Conservation (phyloP, 92 coral and sea anemone genomes). For the Bergia puertoricense region DNA sequence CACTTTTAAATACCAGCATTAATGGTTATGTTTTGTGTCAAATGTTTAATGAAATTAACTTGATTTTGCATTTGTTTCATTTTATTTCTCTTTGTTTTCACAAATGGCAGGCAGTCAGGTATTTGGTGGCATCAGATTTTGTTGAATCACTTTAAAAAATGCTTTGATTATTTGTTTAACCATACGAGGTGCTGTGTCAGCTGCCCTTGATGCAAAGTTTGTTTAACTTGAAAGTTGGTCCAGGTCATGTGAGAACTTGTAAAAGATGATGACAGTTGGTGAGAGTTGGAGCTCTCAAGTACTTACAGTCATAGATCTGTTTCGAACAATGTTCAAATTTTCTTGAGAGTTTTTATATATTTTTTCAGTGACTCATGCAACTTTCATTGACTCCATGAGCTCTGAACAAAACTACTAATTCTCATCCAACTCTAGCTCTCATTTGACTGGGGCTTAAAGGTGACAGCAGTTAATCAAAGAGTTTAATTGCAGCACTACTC, state of each 20-base stretch:
- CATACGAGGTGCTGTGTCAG: background rate
- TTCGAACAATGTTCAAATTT: background rate
- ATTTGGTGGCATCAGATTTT: background rate
- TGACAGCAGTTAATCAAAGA: no score
- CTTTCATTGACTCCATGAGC: no score
- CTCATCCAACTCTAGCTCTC: background rate
- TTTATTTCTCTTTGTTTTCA: no score
- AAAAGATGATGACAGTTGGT: background rate
- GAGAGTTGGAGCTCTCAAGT: background rate
- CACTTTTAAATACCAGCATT: no score
- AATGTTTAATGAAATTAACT: no score
- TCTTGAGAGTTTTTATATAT: background rate
- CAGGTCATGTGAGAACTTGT: background rate
- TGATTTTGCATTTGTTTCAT: background rate
- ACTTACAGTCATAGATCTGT: no score
- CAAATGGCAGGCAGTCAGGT: background rate
- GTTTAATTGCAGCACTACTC: background rate
- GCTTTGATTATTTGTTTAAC: background rate
- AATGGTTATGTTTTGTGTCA: background rate
- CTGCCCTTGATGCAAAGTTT: background rate
- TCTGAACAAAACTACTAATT: no score
- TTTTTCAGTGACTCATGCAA: background rate
- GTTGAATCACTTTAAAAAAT: background rate
- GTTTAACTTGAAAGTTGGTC: background rate
- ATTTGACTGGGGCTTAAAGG: background rate